Conservation (phyloP, 2,113 vertebrate genomes). For the Eublepharis macularius region DNA sequence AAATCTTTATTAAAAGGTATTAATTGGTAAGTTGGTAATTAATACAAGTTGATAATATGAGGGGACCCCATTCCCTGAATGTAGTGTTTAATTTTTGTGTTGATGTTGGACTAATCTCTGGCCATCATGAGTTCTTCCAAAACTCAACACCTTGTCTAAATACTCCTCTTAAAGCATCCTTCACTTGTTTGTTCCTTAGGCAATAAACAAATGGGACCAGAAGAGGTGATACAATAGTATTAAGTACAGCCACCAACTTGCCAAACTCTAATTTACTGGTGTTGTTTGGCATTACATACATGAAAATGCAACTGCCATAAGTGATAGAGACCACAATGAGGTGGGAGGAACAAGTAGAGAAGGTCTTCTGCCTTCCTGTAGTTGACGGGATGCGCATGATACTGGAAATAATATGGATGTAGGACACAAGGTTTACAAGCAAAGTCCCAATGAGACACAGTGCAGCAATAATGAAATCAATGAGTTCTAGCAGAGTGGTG, state of each 20-base stretch:
- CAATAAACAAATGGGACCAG: background rate
- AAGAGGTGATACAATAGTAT: background rate
- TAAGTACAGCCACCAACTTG: background rate
- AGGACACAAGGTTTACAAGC: background rate
- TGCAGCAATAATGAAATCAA: background rate
- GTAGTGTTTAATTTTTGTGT: no score
- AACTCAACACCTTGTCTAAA: background rate
- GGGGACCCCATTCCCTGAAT: no score
- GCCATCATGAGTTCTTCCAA: background rate
- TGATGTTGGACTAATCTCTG: no score
- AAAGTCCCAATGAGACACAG: background rate
- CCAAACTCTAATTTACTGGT: background rate
- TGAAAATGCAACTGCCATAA: constrained; percentile 15
- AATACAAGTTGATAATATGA: no score
- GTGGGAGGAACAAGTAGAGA: no score
- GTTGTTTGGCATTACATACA: background rate
- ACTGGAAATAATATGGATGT: background rate
- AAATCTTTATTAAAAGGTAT: no score
- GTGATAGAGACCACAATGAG: background rate
- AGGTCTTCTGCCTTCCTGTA: background rate
- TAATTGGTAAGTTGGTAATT: no score
- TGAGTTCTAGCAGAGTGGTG: background rate
- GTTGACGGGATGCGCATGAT: background rate
- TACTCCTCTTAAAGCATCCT: background rate
- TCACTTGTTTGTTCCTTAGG: no score